A percentile compares a stretch with the other conserved stretches of the same genome.
Evolutionary conservation across 1,140 invertebrate species (phyloP).

Genomic region (Psix sp.): DNA sequence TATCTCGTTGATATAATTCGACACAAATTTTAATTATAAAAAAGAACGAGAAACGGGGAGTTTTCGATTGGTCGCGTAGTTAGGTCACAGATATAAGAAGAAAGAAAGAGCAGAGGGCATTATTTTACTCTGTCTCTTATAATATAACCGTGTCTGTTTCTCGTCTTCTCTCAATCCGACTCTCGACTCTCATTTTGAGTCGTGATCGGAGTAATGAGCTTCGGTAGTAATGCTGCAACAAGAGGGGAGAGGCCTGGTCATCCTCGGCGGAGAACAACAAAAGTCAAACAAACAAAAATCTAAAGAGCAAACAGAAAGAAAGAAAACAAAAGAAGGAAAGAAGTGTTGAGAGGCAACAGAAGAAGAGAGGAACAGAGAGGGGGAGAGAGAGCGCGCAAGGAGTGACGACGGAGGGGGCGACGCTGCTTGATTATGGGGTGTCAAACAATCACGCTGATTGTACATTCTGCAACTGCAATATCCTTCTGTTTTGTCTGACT

Average conservation of each 20-base stretch:
- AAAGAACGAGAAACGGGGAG: slow-evolving; percentile 13
- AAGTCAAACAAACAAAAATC: slow-evolving; percentile 53
- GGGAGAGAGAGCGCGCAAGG: slow-evolving; percentile 12
- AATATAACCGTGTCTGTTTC: slow-evolving; percentile 75
- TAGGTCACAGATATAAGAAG: slow-evolving; percentile 62
- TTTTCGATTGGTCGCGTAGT: slow-evolving; percentile 7
- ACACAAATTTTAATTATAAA: slow-evolving; percentile 24
- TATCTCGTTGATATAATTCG: too few relatives aligned
- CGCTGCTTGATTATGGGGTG: slow-evolving; percentile 76
- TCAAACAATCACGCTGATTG: slow-evolving; percentile 78
- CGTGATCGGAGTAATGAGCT: slow-evolving; percentile 77
- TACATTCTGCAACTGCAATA: slow-evolving; percentile 72
- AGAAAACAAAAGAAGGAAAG: slow-evolving; percentile 39
- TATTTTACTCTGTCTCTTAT: slow-evolving; percentile 73
- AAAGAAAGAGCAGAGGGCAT: slow-evolving; percentile 62
- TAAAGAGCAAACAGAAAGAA: slow-evolving; percentile 48
- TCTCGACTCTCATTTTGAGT: slow-evolving; percentile 70
- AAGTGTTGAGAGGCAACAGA: slow-evolving; percentile 60
- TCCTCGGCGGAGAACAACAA: slow-evolving; percentile 31
- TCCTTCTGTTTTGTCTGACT: slow-evolving; percentile 65
- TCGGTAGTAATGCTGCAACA: slow-evolving; percentile 59
- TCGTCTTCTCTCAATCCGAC: slow-evolving; percentile 67
- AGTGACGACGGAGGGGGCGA: slow-evolving; percentile 43
- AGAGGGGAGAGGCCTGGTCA: slow-evolving; percentile 39
- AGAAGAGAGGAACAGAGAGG: too few relatives aligned